Conservation (phyloP, 2,888 invertebrate genomes). For the Sarcophaga variegata region DNA sequence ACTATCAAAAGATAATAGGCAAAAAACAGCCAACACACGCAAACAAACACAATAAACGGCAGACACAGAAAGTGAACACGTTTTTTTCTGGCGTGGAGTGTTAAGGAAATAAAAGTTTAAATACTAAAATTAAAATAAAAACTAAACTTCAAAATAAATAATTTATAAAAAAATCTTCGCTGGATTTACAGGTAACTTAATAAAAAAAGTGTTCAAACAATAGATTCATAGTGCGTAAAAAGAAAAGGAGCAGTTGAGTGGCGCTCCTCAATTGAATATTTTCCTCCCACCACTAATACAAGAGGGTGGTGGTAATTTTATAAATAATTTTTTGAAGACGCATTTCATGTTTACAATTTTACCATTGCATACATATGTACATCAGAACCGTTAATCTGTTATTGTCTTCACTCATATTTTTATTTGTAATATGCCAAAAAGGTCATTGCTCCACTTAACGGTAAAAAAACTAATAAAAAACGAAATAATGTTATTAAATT, state of each 20-base stretch:
- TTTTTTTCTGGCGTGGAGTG: conserved; percentile 42
- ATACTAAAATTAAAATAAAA: neutral
- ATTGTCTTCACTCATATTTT: neutral
- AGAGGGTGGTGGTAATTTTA: conserved; percentile 27
- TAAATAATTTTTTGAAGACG: conserved; percentile 9
- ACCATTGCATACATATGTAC: neutral
- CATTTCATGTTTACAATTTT: neutral
- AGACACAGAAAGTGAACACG: conserved; percentile 63
- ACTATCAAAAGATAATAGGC: conserved; percentile 37
- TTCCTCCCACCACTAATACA: conserved; percentile 3
- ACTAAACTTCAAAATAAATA: neutral
- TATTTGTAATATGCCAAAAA: conserved; percentile 8
- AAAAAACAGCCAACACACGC: conserved; percentile 37
- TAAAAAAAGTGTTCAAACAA: neutral
- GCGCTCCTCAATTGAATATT: conserved; percentile 10
- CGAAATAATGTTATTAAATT: conserved; percentile 1
- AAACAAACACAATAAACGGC: conserved; percentile 10
- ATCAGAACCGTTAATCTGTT: conserved; percentile 10
- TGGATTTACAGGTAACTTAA: conserved; percentile 49
- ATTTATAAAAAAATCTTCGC: neutral
- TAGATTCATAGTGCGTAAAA: too few species aligned
- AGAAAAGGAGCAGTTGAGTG: conserved; percentile 5
- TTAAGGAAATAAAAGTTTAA: conserved; percentile 29
- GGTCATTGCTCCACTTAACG: conserved; percentile 46
- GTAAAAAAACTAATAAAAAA: conserved; percentile 16